A percentile compares a stretch with the other conserved stretches of the same genome.
These are phyloP conservation scores for Australoheros scitulus DNA, from an alignment of 2,113 vertebrate species.

Conservation along the genomic window DNA sequence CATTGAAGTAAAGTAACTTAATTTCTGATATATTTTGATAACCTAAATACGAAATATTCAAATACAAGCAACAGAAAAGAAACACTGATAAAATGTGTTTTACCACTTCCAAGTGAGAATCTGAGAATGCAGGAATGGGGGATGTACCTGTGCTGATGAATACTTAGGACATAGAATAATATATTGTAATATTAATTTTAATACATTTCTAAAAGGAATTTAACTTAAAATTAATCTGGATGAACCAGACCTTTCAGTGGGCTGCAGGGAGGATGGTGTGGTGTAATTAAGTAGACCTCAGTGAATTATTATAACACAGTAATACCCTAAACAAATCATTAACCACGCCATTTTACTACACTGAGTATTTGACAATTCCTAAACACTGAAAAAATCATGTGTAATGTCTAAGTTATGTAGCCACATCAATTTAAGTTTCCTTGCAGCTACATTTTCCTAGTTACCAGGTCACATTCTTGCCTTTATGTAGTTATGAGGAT, in stretches of 20 bases:
- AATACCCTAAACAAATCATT: constrained; percentile 3
- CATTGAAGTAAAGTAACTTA: not conserved
- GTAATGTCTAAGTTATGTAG: too few relatives aligned
- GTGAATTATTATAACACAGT: not conserved
- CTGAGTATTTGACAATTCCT: not conserved
- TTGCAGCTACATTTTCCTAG: not conserved
- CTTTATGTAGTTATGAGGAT: not conserved
- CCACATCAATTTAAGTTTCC: not conserved
- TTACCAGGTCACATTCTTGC: not conserved
- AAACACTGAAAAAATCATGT: not conserved
- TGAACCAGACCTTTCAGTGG: not conserved
- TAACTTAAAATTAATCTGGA: not conserved
- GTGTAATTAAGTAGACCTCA: too few relatives aligned
- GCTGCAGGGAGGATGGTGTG: too few relatives aligned
- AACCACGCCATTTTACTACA: not conserved
- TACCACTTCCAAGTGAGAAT: too few relatives aligned
- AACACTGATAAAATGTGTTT: not conserved
- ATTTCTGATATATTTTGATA: not conserved
- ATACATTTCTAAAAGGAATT: not conserved
- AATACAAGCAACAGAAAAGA: not conserved
- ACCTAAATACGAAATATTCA: not conserved
- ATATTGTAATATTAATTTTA: not conserved
- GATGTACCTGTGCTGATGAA: not conserved
- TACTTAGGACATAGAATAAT: not conserved
- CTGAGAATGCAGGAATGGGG: too few relatives aligned